A percentile compares a stretch with the other conserved stretches of the same genome.
Evolutionary conservation across 2,888 invertebrate species (phyloP).

Genomic region (Steinernema scapterisci): DNA sequence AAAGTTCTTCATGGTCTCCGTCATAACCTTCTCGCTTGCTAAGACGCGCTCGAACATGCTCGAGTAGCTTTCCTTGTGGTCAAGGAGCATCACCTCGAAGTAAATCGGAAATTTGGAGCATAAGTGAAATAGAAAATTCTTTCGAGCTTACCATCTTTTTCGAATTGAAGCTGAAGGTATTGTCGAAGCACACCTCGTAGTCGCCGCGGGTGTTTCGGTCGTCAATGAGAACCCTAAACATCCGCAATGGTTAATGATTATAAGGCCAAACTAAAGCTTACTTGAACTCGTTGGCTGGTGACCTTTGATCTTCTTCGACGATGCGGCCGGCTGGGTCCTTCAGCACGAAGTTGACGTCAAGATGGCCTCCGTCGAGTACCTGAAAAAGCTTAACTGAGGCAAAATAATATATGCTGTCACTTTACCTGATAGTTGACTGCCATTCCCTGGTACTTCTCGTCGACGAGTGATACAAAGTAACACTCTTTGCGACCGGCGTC

Average conservation of each 20-base stretch:
- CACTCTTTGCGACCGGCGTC: slow-evolving; percentile 47
- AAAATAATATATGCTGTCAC: too few relatives aligned
- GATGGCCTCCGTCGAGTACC: slow-evolving; percentile 82
- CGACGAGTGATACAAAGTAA: slow-evolving; percentile 45
- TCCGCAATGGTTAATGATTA: neutral
- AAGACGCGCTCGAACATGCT: slow-evolving; percentile 38
- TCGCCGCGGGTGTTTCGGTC: slow-evolving; percentile 73
- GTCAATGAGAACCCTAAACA: slow-evolving; percentile 40
- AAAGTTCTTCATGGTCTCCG: slow-evolving; percentile 38
- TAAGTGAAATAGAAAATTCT: neutral
- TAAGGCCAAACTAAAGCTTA: neutral
- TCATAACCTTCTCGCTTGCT: slow-evolving; percentile 18
- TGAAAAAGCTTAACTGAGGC: slow-evolving; percentile 63
- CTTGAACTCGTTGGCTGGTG: slow-evolving; percentile 63
- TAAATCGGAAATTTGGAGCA: slow-evolving; percentile 40
- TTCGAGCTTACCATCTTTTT: slow-evolving; percentile 73
- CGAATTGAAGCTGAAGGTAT: slow-evolving; percentile 80
- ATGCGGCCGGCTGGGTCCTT: slow-evolving; percentile 69
- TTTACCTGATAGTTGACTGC: slow-evolving; percentile 74
- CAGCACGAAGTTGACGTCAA: slow-evolving; percentile 80
- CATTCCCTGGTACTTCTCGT: slow-evolving; percentile 43
- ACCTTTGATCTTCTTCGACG: slow-evolving; percentile 61
- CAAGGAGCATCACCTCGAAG: slow-evolving; percentile 53
- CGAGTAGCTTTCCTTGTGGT: slow-evolving; percentile 48
- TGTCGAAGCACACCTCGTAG: slow-evolving; percentile 84